Evolutionary conservation across 2,888 invertebrate species (phyloP), one percentile per base, ranked within the genome.

Genomic region (Papilio protenor): DNA sequence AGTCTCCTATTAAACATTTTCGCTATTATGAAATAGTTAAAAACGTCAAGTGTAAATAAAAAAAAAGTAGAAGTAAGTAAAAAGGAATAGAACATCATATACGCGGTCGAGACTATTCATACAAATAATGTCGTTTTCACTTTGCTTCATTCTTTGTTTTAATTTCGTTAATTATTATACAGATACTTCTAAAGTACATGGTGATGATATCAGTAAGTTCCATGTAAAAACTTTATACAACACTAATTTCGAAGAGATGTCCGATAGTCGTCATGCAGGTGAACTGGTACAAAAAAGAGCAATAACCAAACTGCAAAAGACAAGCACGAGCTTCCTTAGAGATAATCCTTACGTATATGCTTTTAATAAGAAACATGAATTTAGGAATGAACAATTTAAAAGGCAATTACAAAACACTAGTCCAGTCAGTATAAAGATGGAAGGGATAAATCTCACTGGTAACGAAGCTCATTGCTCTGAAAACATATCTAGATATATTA

Each of bases 181-280:
- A 70, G 75, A 57, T 70, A 8, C 57, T 14, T 23, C 45, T 57
- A 14, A 47, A 70, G 8, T 49, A 47, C 66, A 40, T n/a, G 33
- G 33, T 10, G 64, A 69, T 14, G 69, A 75, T 16, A 23, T 57
- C 27, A 69, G 57, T 23, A 76, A 59, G 40, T 47, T 76, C 18
- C 69, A 70, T 47, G 75, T 76, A 5, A 76, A 70, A 76, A 76
- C 57, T 16, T 76, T 76, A 55, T 59, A 76, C 27, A 57, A 70
- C 0, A 57, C 57, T 47, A 40, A 59, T 23, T 47, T n/a, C 47
- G 40, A 59, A 70, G 70, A 76, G 55, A 14, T 66, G 8, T 1
- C 66, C 6, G 40, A 66, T 11, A 66, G 66, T 33, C 66, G 66
- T 40, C 66, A 33, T 5, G 64, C 66, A 1, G 33, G 66, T n/a